Evolutionary conservation across 2,888 invertebrate genomes (phyloP), one percentile per base, ranked within the genome.

Genomic region (Aphidius colemani): DNA sequence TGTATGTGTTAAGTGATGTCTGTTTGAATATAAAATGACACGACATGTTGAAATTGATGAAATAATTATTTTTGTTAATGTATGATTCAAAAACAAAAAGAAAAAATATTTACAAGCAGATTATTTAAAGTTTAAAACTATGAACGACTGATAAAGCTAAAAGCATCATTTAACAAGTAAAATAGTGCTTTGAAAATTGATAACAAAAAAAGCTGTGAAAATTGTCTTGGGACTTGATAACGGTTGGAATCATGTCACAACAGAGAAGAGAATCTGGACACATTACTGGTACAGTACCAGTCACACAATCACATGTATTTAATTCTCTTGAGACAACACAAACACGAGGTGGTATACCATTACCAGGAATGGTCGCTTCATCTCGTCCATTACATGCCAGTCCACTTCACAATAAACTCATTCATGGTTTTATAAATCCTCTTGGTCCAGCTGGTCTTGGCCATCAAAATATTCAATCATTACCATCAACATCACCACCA

Each of bases 391-490:
- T 74, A 46, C 74, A 74, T 60, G 69, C 69, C 43, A 74, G 70
- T 69, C 74, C 77, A 4, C 66, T 75, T 64, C 80, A 78, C 64
- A 70, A 72, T 49, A 78, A 74, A 68, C 73, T 78, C 13, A 73
- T 75, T 65, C 80, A 80, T 67, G 80, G 81, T 44, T 81, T 80
- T 68, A 77, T 81, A 67, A 81, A 81, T 71, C 80, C 81, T 44
- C 75, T 81, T 63, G 80, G 79, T 45, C 79, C 79, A 45, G 72
- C 72, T 57, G 75, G 74, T 59, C 71, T 75, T 63, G 72, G 72
- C 64, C 77, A 74, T 68, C 53, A 58, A 41, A 61, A 44, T 50
- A 53, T 55, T 60, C 67, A 56, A 41, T 50, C 50, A 46, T 69
- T 72, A n/a, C 67, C 76, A 48, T 69, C 73, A 49, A 43, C 66